Evolutionary conservation across 1,140 invertebrate species (phyloP).

Genomic region (Leptoteleia sp.): DNA sequence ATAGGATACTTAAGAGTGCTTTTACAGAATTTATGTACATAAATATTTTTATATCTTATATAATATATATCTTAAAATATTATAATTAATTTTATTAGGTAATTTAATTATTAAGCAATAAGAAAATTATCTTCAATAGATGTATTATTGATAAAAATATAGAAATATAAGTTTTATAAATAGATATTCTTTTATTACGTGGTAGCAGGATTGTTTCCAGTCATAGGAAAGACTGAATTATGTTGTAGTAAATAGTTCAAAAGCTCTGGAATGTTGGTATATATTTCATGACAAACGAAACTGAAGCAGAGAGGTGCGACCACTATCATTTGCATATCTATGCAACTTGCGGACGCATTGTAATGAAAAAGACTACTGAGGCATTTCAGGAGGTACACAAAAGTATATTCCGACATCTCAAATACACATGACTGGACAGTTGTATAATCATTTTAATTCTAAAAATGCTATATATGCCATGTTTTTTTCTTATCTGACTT

Average conservation of each 20-base stretch:
- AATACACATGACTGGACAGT: neutral
- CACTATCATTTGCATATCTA: slow-evolving; percentile 41
- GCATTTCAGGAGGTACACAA: slow-evolving; percentile 22
- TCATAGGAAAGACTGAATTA: slow-evolving; percentile 28
- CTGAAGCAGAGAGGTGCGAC: slow-evolving; percentile 22
- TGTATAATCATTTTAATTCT: too few relatives aligned
- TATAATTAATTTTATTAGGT: too few relatives aligned
- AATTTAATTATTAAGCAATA: too few relatives aligned
- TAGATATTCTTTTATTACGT: too few relatives aligned
- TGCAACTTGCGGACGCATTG: slow-evolving; percentile 28
- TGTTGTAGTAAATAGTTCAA: slow-evolving; percentile 31
- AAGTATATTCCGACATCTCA: slow-evolving; percentile 28
- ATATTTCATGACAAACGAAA: slow-evolving; percentile 25
- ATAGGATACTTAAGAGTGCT: too few relatives aligned
- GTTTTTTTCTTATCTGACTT: neutral
- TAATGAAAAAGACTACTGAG: slow-evolving; percentile 40
- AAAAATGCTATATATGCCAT: neutral
- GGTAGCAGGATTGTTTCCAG: neutral
- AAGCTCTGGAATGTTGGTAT: slow-evolving; percentile 23
- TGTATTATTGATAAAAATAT: too few relatives aligned
- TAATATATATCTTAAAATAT: too few relatives aligned
- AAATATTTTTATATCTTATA: too few relatives aligned
- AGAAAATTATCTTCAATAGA: too few relatives aligned
- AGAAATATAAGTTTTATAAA: too few relatives aligned
- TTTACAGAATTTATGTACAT: too few relatives aligned